Conservation (phyloP, 2,888 invertebrate genomes). For the Tetheella fluctuosa region DNA sequence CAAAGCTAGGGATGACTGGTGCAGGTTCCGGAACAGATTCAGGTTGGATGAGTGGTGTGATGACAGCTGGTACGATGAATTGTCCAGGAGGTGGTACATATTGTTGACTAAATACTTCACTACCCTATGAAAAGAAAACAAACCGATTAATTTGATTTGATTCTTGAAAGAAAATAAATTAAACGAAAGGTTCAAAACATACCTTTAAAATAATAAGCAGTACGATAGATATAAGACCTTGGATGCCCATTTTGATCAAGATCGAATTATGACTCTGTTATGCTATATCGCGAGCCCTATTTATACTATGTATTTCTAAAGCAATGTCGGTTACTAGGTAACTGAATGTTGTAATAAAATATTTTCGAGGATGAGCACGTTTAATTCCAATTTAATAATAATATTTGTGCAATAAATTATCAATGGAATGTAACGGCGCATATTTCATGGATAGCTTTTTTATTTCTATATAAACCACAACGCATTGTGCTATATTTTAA, state of each 20-base stretch:
- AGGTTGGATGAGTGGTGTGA: constrained; percentile 48
- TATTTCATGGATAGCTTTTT: background rate
- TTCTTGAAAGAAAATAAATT: constrained; percentile 8
- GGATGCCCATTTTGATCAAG: constrained; percentile 55
- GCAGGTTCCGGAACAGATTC: constrained; percentile 27
- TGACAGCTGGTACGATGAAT: constrained; percentile 57
- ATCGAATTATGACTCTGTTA: constrained; percentile 45
- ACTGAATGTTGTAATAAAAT: constrained; percentile 43
- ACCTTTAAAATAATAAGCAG: constrained; percentile 42
- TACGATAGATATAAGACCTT: constrained; percentile 36
- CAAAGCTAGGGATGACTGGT: constrained; percentile 27
- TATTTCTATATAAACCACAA: background rate
- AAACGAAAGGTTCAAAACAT: constrained; percentile 19
- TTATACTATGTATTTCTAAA: constrained; percentile 70
- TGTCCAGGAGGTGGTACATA: constrained; percentile 31
- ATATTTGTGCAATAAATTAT: constrained; percentile 22
- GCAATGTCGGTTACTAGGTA: constrained; percentile 52
- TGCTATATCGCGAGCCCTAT: constrained; percentile 46
- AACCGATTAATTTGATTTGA: background rate
- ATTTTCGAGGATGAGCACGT: constrained; percentile 56
- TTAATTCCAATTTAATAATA: constrained; percentile 22
- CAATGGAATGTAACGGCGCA: constrained; percentile 10
- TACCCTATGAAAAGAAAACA: constrained; percentile 30
- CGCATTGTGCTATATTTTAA: background rate
- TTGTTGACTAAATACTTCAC: constrained; percentile 10